A percentile compares a stretch with the other conserved stretches of the same genome.
These are phyloP conservation scores for Abrostola tripartita DNA, from an alignment of 2,888 invertebrate species.

Conservation along the genomic window DNA sequence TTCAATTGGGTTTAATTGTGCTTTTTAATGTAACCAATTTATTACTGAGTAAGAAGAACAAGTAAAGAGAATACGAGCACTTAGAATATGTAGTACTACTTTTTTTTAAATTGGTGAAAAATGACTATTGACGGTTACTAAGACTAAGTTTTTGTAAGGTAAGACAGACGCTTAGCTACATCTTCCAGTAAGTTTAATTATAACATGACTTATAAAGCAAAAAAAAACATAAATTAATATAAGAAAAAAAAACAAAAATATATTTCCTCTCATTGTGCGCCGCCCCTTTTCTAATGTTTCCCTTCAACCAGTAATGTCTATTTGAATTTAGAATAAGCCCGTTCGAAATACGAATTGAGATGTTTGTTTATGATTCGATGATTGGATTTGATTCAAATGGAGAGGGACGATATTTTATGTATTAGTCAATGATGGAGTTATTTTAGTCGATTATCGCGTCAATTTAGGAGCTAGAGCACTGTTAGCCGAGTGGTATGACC, in stretches of 20 bases:
- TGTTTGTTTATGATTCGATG: constrained; percentile 68
- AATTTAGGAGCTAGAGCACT: no score
- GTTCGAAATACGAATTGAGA: constrained; percentile 81
- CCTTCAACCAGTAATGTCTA: constrained; percentile 71
- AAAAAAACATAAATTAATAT: not conserved
- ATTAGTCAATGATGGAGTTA: not conserved
- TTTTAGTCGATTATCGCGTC: no score
- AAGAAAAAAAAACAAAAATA: not conserved
- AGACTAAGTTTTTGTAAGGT: no score
- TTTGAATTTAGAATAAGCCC: constrained; percentile 80
- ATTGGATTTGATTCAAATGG: constrained; percentile 64
- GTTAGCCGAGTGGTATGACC: no score
- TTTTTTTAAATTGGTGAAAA: no score
- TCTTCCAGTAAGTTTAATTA: constrained; percentile 5
- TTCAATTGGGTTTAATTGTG: no score
- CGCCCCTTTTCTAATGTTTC: constrained; percentile 52
- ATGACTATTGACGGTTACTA: no score
- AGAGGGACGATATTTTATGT: constrained; percentile 40
- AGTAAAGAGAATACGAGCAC: no score
- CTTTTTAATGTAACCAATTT: no score
- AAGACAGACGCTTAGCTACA: no score
- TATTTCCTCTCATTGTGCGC: constrained; percentile 26
- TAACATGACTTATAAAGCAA: not conserved
- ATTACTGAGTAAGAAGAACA: no score
- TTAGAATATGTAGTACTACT: no score